Percentiles rank a stretch among this genome's conserved stretches.
These are phyloP conservation scores for Paracyclopina nana DNA, from an alignment of 1,140 invertebrate genomes.

Conservation along the genomic window DNA sequence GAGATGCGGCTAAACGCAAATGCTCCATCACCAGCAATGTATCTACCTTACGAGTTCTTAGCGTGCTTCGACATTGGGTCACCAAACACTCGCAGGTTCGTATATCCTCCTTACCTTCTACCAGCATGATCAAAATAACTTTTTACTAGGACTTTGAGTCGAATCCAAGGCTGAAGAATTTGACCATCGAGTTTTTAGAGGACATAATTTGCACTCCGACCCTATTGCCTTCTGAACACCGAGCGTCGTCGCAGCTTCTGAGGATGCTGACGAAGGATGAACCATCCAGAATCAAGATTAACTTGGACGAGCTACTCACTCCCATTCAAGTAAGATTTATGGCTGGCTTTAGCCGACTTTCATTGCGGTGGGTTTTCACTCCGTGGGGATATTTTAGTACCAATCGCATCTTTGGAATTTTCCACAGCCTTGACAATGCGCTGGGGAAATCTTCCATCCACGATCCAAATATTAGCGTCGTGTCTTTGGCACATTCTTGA, in stretches of 20 bases:
- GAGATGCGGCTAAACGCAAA: slow-evolving; percentile 29
- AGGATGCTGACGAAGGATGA: slow-evolving; percentile 55
- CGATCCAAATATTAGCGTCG: too few species aligned
- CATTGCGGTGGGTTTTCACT: not conserved
- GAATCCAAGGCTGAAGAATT: slow-evolving; percentile 45
- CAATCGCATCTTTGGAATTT: not conserved
- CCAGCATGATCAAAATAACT: slow-evolving; percentile 7
- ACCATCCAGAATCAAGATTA: slow-evolving; percentile 35
- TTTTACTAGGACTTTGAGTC: slow-evolving; percentile 55
- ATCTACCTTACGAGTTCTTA: slow-evolving; percentile 76
- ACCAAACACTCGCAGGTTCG: slow-evolving; percentile 39
- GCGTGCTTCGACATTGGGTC: slow-evolving; percentile 59
- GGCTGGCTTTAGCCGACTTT: not conserved
- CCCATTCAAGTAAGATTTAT: slow-evolving; percentile 42
- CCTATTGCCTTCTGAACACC: slow-evolving; percentile 69
- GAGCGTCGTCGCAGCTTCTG: slow-evolving; percentile 58
- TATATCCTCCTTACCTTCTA: slow-evolving; percentile 2
- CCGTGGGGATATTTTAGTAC: not conserved
- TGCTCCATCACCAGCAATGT: slow-evolving; percentile 76
- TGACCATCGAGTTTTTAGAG: slow-evolving; percentile 68
- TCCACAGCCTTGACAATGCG: too few species aligned
- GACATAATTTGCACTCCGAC: slow-evolving; percentile 66
- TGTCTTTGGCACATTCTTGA: too few species aligned
- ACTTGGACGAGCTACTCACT: slow-evolving; percentile 46
- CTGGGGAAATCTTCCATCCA: too few species aligned